Evolutionary conservation across 35 echinoderm and acorn worm genomes (phyloP).

Genomic region (Anneissia japonica): DNA sequence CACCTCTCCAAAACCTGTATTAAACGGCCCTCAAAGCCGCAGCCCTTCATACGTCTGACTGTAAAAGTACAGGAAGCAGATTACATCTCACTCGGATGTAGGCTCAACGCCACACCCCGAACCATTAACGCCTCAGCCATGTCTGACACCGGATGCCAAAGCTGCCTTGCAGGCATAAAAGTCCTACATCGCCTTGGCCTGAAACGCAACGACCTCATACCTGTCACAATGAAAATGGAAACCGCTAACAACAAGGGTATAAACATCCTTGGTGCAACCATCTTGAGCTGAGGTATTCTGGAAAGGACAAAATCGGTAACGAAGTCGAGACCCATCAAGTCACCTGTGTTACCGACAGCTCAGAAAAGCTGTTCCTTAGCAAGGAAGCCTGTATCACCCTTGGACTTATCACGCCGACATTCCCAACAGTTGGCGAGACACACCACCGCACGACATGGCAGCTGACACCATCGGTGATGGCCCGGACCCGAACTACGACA

Average conservation of each 20-base stretch:
- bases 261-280: constrained; percentile 9
- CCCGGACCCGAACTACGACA: too few relatives aligned
- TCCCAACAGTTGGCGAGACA: constrained; percentile 24
- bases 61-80: neutral
- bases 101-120: neutral
- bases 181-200: constrained; percentile 13
- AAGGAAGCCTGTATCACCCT: constrained; percentile 35
- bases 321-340: constrained; percentile 20
- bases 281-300: neutral
- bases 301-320: neutral
- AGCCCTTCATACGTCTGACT: neutral
- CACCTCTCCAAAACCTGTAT: neutral
- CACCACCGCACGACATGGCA: neutral
- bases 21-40: neutral
- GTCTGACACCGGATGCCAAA: constrained; percentile 21
- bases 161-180: constrained; percentile 27
- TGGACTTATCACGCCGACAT: constrained; percentile 11
- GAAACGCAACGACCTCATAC: constrained; percentile 11
- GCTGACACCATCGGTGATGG: neutral
- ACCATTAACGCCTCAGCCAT: neutral
- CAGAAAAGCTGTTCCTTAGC: constrained; percentile 30
- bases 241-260: neutral
- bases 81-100: neutral
- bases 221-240: constrained; percentile 15
- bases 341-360: constrained; percentile 27